Evolutionary conservation across 2,797 vertebrate species (phyloP).

Genomic region (Xenentodon cancila): DNA sequence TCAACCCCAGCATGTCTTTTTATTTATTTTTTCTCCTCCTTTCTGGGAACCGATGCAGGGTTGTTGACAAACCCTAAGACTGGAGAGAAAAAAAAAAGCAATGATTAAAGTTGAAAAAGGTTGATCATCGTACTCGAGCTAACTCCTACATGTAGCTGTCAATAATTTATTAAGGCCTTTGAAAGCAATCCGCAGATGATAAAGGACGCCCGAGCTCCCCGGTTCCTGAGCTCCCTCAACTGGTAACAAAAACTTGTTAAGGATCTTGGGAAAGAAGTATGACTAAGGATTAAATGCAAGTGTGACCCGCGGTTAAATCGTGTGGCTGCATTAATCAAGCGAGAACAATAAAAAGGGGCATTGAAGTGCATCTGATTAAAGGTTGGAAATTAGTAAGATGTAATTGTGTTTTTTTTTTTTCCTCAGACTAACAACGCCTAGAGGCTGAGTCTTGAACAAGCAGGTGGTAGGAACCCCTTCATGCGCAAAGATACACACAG

Average conservation of each 20-base stretch:
- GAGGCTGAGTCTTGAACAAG: conserved; percentile 42
- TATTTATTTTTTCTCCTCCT: not conserved
- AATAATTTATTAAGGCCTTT: conserved; percentile 58
- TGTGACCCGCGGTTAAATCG: conserved; percentile 51
- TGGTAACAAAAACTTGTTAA: conserved; percentile 16
- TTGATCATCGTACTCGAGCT: conserved; percentile 1
- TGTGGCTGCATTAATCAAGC: conserved; percentile 56
- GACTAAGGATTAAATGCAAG: conserved; percentile 15
- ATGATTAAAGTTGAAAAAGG: conserved; percentile 38
- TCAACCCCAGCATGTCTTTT: conserved; percentile 3
- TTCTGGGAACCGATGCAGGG: not conserved
- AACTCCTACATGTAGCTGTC: conserved; percentile 20
- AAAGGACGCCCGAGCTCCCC: conserved; percentile 20
- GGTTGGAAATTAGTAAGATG: conserved; percentile 16
- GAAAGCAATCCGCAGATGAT: conserved; percentile 28
- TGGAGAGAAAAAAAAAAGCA: not conserved
- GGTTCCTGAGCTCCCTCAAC: conserved; percentile 5
- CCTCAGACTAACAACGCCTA: conserved; percentile 13
- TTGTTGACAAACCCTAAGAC: conserved; percentile 23
- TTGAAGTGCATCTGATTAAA: conserved; percentile 57
- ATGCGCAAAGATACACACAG: conserved; percentile 9
- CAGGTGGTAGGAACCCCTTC: conserved; percentile 24
- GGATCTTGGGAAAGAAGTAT: conserved; percentile 25
- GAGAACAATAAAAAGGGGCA: conserved; percentile 43
- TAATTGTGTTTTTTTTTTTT: conserved; percentile 41